A percentile compares a stretch with the other conserved stretches of the same genome.
Conservation (phyloP, 1,140 invertebrate genomes). For the Zeugodacus cucurbitae region DNA sequence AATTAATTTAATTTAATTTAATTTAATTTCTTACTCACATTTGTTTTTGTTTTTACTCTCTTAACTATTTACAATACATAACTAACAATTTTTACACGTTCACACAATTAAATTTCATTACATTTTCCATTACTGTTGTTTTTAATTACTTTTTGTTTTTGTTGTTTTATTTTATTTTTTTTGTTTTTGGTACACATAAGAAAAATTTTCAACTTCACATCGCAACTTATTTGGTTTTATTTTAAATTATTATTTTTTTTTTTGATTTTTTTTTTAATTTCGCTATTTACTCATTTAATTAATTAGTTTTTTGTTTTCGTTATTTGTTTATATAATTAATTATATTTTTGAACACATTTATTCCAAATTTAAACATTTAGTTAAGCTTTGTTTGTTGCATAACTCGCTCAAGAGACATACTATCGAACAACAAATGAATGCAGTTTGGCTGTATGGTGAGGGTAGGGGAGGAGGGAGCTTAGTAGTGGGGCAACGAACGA, state of each 20-base stretch:
- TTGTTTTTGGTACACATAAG: conserved; percentile 41
- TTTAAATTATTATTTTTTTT: conserved; percentile 39
- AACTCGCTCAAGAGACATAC: neutral
- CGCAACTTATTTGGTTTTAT: conserved; percentile 31
- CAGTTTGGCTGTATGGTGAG: neutral
- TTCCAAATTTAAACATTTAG: conserved; percentile 54
- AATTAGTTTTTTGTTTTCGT: no score
- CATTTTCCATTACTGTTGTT: conserved; percentile 19
- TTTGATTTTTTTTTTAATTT: neutral
- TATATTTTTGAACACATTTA: conserved; percentile 61
- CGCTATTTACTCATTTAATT: conserved; percentile 20
- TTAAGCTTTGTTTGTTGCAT: neutral
- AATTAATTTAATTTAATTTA: conserved; percentile 34
- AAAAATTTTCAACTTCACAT: conserved; percentile 35
- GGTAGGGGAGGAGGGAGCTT: neutral
- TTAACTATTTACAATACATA: conserved; percentile 44
- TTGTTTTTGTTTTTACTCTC: neutral
- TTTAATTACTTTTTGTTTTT: conserved; percentile 41
- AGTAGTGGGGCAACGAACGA: neutral
- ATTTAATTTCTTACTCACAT: conserved; percentile 51
- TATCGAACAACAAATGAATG: conserved; percentile 18
- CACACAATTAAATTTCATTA: conserved; percentile 36
- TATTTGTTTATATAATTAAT: neutral
- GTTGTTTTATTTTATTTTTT: no score
- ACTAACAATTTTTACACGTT: conserved; percentile 36